Base-by-base conservation (phyloP, 2,113 vertebrate species). In the Tonatia bakeri region DNA sequence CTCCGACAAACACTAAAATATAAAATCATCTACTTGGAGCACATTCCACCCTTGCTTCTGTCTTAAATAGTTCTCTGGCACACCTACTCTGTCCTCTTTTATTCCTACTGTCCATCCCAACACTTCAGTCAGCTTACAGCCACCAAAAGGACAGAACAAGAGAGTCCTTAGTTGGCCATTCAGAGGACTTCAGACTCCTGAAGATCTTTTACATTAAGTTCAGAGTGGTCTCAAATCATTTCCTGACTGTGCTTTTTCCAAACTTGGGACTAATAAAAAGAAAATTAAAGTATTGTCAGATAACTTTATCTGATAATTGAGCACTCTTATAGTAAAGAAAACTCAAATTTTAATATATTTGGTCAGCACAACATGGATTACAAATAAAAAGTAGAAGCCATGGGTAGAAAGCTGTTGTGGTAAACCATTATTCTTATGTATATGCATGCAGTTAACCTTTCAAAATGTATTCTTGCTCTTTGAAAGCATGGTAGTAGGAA, bases 271-370 rank as follows among this genome's bases (percentile, higher is more conserved):
- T 7, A 40, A 76, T 43, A 90, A 43, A n/a, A 75, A 90, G 6
- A 38, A 72, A 83, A 65, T 33, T 77, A 96, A 95, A 95, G 19
- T 47, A 52, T 82, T n/a, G 24, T 91, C 36, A 70, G 61, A 82
- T 91, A 95, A 33, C 2, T 94, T 94, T 82, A 61, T 85, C 50
- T 96, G 50, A 88, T 84, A 72, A 83, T 67, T 88, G n/a, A 91
- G 26, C 31, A 15, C 36, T 85, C 65, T 73, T 80, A 56, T 33
- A 86, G n/a, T 54, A 83, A 85, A 79, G 26, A 43, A 94, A 81
- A 87, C 26, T 65, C 72, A 19, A 75, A 75, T 73, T 94, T 89
- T 64, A 94, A 14, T 88, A 83, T 7, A 64, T 91, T 88, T 95
- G 33, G 24, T 28, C 82, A 86, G 3, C 13, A 36, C 72, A 86